Percentiles rank a stretch among this genome's conserved stretches.
Conservation (phyloP, 1,140 invertebrate genomes). For the Eciton burchellii region DNA sequence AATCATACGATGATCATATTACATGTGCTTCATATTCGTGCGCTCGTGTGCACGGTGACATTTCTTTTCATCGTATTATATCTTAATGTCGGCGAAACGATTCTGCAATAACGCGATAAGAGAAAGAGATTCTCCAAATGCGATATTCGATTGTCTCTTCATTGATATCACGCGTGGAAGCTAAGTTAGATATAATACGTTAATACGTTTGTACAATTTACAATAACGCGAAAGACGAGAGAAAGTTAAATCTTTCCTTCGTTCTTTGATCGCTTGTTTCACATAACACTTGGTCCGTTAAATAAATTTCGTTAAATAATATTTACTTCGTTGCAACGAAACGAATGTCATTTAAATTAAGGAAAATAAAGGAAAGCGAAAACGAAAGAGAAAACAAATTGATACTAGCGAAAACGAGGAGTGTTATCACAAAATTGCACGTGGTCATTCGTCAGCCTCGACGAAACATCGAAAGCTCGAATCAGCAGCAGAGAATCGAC, state of each 20-base stretch:
- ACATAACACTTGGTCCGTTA: slow-evolving; percentile 3
- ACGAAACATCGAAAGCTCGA: slow-evolving; percentile 22
- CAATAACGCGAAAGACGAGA: not conserved
- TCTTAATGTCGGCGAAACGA: slow-evolving; percentile 16
- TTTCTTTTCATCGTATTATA: not conserved
- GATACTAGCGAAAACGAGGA: slow-evolving; percentile 13
- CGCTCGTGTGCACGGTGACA: not conserved
- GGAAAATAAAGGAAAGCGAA: not conserved
- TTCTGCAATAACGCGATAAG: not conserved
- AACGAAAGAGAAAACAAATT: too few relatives aligned
- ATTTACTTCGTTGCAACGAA: not conserved
- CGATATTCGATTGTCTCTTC: slow-evolving; percentile 54
- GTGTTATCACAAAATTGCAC: slow-evolving; percentile 35
- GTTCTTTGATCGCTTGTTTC: not conserved
- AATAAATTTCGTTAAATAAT: too few relatives aligned
- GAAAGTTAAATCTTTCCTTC: not conserved
- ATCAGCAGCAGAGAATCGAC: slow-evolving; percentile 29
- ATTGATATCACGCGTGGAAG: slow-evolving; percentile 30
- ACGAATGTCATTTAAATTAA: not conserved
- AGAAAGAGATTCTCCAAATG: slow-evolving; percentile 8
- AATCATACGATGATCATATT: too few relatives aligned
- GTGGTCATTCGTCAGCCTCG: slow-evolving; percentile 32
- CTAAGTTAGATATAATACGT: not conserved
- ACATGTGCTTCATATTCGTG: not conserved
- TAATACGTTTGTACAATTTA: not conserved